Percentiles rank a stretch among this genome's conserved stretches.
These are phyloP conservation scores for Indicator maculatus DNA, from an alignment of 2,113 vertebrate species.

Conservation along the genomic window DNA sequence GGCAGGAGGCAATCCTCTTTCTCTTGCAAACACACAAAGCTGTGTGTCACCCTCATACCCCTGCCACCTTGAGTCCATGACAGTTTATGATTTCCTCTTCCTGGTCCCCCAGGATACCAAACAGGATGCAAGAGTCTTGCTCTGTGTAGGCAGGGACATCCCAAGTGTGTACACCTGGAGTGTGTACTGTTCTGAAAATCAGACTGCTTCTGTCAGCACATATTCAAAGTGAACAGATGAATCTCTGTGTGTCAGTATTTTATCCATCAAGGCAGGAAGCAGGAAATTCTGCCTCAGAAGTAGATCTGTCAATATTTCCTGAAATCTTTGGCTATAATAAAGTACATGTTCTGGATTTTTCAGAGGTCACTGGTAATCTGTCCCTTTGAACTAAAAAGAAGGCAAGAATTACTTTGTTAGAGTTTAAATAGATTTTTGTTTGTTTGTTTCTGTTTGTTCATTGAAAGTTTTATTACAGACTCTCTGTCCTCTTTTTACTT, in stretches of 20 bases:
- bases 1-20: neutral
- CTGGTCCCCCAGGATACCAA: neutral
- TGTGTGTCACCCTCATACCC: neutral
- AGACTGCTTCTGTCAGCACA: slow-evolving; percentile 63
- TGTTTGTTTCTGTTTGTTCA: neutral
- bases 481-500: neutral
- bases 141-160: slow-evolving; percentile 15
- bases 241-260: slow-evolving; percentile 52
- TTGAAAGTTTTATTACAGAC: slow-evolving; percentile 18
- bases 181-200: neutral
- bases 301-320: slow-evolving; percentile 68
- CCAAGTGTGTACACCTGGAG: slow-evolving; percentile 39
- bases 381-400: slow-evolving; percentile 33
- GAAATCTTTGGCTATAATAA: slow-evolving; percentile 25
- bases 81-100: slow-evolving; percentile 25
- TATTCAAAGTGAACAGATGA: slow-evolving; percentile 51
- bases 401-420: neutral
- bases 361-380: neutral
- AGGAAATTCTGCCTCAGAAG: slow-evolving; percentile 69
- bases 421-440: neutral
- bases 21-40: neutral
- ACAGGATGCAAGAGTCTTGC: slow-evolving; percentile 51
- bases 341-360: slow-evolving; percentile 18
- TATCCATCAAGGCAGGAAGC: slow-evolving; percentile 62
- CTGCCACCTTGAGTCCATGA: neutral